Evolutionary conservation across 2,797 vertebrate species (phyloP).

Genomic region (Lates japonicus): DNA sequence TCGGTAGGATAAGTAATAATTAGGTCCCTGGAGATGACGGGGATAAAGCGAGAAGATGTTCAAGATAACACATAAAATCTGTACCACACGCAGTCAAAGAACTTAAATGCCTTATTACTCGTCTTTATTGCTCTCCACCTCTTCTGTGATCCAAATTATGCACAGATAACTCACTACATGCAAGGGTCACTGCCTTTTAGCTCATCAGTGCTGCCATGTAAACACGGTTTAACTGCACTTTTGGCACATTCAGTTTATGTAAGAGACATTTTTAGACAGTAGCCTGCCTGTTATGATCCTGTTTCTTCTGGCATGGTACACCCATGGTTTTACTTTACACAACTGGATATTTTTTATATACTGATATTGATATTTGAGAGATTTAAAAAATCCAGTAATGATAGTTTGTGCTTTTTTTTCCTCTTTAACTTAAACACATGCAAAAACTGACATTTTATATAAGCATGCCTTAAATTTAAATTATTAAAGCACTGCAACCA

Average conservation of each 20-base stretch:
- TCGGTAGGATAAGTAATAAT: conserved; percentile 64
- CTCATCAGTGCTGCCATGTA: background rate
- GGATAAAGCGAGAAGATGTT: conserved; percentile 59
- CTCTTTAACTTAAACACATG: no score
- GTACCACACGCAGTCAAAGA: conserved; percentile 20
- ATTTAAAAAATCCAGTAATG: no score
- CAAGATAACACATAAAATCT: conserved; percentile 46
- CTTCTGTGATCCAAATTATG: conserved; percentile 31
- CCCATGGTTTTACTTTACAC: background rate
- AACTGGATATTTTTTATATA: no score
- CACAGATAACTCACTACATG: background rate
- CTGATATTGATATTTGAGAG: no score
- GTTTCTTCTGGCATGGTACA: background rate
- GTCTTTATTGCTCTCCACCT: conserved; percentile 25
- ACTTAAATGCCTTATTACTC: conserved; percentile 40
- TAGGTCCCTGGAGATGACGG: conserved; percentile 63
- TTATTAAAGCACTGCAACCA: background rate
- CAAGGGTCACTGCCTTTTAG: background rate
- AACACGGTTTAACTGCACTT: background rate
- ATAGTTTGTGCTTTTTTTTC: no score
- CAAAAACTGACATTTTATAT: no score
- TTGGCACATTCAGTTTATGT: background rate
- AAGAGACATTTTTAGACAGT: background rate
- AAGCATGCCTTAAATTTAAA: background rate
- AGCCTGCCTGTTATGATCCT: background rate